Evolutionary conservation across 37 sponge, comb jelly and placozoan genomes (phyloP).

Genomic region (Halisarca cf. caerulea): DNA sequence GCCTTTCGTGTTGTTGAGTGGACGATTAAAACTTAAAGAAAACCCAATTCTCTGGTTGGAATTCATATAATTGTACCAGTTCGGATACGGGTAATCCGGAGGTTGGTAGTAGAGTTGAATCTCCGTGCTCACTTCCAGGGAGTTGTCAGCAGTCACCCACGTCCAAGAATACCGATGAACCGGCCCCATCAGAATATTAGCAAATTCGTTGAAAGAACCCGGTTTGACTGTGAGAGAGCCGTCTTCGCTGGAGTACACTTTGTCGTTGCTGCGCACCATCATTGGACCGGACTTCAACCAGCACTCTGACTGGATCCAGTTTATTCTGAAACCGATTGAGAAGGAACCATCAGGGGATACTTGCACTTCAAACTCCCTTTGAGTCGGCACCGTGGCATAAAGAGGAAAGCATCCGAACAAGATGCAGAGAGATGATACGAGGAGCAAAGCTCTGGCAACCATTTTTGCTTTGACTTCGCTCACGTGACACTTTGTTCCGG

Average conservation of each 20-base stretch:
- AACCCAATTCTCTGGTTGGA: not conserved
- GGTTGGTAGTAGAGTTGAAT: not conserved
- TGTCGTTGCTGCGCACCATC: not conserved
- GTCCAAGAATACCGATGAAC: not conserved
- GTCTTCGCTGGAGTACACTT: not conserved
- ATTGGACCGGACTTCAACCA: slow-evolving; percentile 36
- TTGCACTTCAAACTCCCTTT: not conserved
- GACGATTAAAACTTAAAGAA: too few relatives aligned
- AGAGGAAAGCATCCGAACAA: too few relatives aligned
- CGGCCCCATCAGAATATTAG: not conserved
- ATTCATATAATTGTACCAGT: too few relatives aligned
- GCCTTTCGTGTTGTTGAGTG: not conserved
- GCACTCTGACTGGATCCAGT: slow-evolving; percentile 1
- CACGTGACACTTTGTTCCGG: too few relatives aligned
- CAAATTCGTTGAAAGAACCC: not conserved
- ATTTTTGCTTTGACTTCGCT: too few relatives aligned
- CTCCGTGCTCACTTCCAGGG: not conserved
- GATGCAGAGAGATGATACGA: too few relatives aligned
- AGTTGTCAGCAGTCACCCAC: not conserved
- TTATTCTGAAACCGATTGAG: not conserved
- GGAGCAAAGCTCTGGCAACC: too few relatives aligned
- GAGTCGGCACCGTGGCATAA: not conserved
- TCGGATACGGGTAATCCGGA: too few relatives aligned
- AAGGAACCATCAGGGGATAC: slow-evolving; percentile 5
- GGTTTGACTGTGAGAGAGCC: not conserved